phyloP scores from a whole-genome alignment of 1,140 invertebrate genomes.

The Polypedilum vanderplanki region DNA sequence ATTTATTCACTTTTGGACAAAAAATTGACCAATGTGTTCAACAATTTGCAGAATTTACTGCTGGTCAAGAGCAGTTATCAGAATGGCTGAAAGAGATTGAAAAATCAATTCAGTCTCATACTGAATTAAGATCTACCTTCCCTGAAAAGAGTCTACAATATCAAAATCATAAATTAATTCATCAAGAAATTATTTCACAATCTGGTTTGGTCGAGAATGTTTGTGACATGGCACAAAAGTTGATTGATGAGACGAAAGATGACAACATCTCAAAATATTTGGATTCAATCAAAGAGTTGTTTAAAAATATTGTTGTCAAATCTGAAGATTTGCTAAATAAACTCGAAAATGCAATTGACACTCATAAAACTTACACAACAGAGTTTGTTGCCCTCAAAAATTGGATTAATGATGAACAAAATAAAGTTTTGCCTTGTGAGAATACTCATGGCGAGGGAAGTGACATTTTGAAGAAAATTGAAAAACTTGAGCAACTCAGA shows the following conservation, averaged over 20 bases:
- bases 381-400: conserved; percentile 66
- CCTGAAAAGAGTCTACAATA: conserved; percentile 91
- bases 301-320: conserved; percentile 79
- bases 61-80: conserved; percentile 83
- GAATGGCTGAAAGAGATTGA: conserved; percentile 90
- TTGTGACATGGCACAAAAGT: conserved; percentile 81
- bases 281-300: conserved; percentile 82
- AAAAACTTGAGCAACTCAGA: conserved; percentile 60
- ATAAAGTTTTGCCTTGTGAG: conserved; percentile 68
- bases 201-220: conserved; percentile 82
- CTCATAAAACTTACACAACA: conserved; percentile 71
- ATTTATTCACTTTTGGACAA: conserved; percentile 66
- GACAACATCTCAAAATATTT: conserved; percentile 77
- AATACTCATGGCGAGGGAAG: conserved; percentile 73
- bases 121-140: conserved; percentile 79
- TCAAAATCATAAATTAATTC: conserved; percentile 89
- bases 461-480: conserved; percentile 67
- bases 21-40: conserved; percentile 81
- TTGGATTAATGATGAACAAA: conserved; percentile 68
- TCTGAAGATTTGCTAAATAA: conserved; percentile 79
- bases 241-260: conserved; percentile 85
- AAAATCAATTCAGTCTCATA: conserved; percentile 83
- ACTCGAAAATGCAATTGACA: conserved; percentile 76
- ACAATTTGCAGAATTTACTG: conserved; percentile 81
- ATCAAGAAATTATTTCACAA: conserved; percentile 92